Conservation (phyloP, 92 coral and sea anemone genomes). For the Plumapathes pennacea region DNA sequence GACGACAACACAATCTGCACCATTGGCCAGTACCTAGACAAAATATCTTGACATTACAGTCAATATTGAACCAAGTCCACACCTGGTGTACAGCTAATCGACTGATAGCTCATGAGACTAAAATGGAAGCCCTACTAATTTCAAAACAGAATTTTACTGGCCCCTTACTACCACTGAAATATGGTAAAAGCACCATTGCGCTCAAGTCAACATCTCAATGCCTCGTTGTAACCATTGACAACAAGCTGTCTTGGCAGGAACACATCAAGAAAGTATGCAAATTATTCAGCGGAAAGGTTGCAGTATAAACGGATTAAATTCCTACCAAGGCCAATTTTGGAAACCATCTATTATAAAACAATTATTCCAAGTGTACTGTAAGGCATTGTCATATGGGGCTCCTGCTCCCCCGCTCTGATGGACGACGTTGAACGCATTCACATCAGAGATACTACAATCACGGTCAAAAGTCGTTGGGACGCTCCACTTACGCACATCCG, state of each 20-base stretch:
- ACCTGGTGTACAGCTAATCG: constrained; percentile 29
- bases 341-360: constrained; percentile 33
- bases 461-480: background rate
- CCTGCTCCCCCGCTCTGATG: constrained; percentile 11
- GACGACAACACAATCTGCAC: constrained; percentile 14
- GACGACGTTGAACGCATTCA: constrained; percentile 2
- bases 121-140: constrained; percentile 28
- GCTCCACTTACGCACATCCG: too few relatives aligned
- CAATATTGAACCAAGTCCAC: constrained; percentile 13
- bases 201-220: constrained; percentile 21
- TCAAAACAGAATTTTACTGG: constrained; percentile 27
- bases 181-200: constrained; percentile 21
- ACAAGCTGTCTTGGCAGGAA: constrained; percentile 37
- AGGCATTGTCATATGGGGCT: constrained; percentile 22
- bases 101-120: constrained; percentile 19
- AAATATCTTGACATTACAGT: constrained; percentile 2
- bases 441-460: constrained; percentile 3
- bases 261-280: constrained; percentile 29
- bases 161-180: constrained; percentile 26
- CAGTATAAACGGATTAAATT: constrained; percentile 26
- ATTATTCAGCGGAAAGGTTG: constrained; percentile 24
- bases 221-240: constrained; percentile 38
- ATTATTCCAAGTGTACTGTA: constrained; percentile 34
- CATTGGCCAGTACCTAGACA: background rate
- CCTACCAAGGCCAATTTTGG: constrained; percentile 17